These are phyloP conservation scores for Elaeidobius kamerunicus DNA, from an alignment of 2,888 invertebrate species.

Conservation along the genomic window DNA sequence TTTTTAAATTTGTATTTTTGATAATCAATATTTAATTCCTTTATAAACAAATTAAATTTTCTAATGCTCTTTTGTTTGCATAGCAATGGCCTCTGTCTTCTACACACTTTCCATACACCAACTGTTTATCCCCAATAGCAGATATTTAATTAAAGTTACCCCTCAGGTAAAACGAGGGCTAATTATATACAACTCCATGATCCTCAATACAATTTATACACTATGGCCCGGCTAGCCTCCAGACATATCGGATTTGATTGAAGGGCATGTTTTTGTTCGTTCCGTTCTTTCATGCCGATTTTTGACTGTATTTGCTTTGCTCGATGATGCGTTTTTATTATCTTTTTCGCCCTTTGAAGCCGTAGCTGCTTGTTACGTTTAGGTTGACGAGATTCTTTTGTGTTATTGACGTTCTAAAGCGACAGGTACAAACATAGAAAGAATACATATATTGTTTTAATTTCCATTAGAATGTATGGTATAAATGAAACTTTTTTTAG, in stretches of 20 bases:
- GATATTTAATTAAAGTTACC: slow-evolving; percentile 26
- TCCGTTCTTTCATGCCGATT: slow-evolving; percentile 11
- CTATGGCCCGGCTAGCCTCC: slow-evolving; percentile 9
- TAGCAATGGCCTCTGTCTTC: background rate
- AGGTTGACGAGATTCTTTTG: too few species aligned
- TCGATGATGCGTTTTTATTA: slow-evolving; percentile 28
- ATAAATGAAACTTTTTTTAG: too few species aligned
- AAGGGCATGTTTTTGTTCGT: slow-evolving; percentile 21
- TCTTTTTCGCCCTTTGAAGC: slow-evolving; percentile 6
- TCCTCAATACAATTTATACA: slow-evolving; percentile 27
- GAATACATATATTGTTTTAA: too few species aligned
- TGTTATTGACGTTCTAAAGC: too few species aligned
- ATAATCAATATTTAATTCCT: too few species aligned
- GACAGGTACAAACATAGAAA: too few species aligned
- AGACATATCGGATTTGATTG: slow-evolving; percentile 20
- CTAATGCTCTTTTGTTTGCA: too few species aligned
- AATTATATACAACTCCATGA: slow-evolving; percentile 28
- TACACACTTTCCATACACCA: slow-evolving; percentile 5
- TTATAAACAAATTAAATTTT: too few species aligned
- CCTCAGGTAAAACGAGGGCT: slow-evolving; percentile 25
- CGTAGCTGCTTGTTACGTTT: too few species aligned
- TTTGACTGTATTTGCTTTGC: slow-evolving; percentile 21
- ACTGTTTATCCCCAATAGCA: slow-evolving; percentile 6
- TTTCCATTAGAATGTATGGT: too few species aligned
- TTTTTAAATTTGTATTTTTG: too few species aligned